Evolutionary conservation across 2,888 invertebrate genomes (phyloP).

Genomic region (Blomia tropicalis): DNA sequence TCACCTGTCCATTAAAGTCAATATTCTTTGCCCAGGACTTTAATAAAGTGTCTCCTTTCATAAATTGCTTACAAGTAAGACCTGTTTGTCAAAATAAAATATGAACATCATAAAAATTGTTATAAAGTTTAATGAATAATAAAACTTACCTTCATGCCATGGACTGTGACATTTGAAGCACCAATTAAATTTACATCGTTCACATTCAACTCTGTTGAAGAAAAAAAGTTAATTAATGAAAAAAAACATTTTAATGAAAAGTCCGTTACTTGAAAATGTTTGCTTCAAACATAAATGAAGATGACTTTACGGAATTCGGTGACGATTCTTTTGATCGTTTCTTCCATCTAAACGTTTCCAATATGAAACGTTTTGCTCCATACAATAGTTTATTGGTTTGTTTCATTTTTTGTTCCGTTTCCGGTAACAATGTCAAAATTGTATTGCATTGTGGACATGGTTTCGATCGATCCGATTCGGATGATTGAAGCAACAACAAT

Average conservation of each 20-base stretch:
- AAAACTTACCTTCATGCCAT: constrained; percentile 21
- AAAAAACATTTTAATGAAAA: background rate
- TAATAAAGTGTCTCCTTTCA: constrained; percentile 36
- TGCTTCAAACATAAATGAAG: constrained; percentile 8
- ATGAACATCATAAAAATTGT: background rate
- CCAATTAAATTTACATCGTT: constrained; percentile 35
- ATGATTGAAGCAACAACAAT: constrained; percentile 34
- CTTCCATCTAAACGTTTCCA: background rate
- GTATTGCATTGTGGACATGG: constrained; percentile 37
- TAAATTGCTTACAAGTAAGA: constrained; percentile 35
- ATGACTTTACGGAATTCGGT: background rate
- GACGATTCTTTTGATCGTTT: background rate
- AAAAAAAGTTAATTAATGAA: constrained; percentile 1
- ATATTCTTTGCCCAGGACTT: constrained; percentile 36
- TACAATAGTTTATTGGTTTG: background rate
- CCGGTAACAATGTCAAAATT: constrained; percentile 28
- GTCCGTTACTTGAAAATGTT: constrained; percentile 18
- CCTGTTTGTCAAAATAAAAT: background rate
- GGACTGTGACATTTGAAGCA: constrained; percentile 39
- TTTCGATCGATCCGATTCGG: constrained; percentile 34
- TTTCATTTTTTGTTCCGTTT: constrained; percentile 16
- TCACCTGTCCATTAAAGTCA: constrained; percentile 34
- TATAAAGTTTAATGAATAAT: background rate
- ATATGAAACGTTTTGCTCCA: background rate
- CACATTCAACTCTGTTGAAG: constrained; percentile 32